These are phyloP conservation scores for Phanerotoma sp. DNA, from an alignment of 2,888 invertebrate genomes.

Conservation along the genomic window DNA sequence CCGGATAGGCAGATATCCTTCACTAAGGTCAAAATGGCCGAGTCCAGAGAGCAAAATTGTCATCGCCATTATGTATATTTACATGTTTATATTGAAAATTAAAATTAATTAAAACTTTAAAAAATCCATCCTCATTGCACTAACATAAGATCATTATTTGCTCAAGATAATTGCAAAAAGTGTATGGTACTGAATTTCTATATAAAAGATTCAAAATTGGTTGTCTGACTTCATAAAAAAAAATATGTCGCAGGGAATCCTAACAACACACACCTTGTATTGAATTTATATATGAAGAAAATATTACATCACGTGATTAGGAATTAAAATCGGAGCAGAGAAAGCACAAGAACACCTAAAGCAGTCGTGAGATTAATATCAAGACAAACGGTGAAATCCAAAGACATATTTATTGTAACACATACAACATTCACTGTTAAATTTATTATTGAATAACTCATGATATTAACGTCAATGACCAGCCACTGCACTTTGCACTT, in stretches of 20 bases:
- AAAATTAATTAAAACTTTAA: not conserved
- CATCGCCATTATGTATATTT: not conserved
- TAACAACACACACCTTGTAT: not conserved
- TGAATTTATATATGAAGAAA: not conserved
- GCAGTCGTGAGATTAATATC: too few relatives aligned
- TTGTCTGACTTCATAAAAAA: too few relatives aligned
- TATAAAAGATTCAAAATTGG: too few relatives aligned
- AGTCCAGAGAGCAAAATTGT: slow-evolving; percentile 19
- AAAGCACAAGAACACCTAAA: not conserved
- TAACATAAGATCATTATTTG: too few relatives aligned
- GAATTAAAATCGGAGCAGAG: not conserved
- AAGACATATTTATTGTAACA: not conserved
- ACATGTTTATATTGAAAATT: not conserved
- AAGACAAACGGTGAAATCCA: not conserved
- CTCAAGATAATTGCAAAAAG: too few relatives aligned
- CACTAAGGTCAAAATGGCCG: slow-evolving; percentile 55
- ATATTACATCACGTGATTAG: not conserved
- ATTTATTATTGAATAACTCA: not conserved
- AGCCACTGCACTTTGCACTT: slow-evolving; percentile 50
- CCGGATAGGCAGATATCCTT: slow-evolving; percentile 48
- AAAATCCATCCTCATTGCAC: too few relatives aligned
- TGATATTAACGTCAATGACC: slow-evolving; percentile 22
- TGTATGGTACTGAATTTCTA: too few relatives aligned
- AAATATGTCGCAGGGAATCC: not conserved
- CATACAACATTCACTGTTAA: slow-evolving; percentile 1